phyloP scores from a whole-genome alignment of 2,113 vertebrate genomes.

The Neofelis nebulosa region DNA sequence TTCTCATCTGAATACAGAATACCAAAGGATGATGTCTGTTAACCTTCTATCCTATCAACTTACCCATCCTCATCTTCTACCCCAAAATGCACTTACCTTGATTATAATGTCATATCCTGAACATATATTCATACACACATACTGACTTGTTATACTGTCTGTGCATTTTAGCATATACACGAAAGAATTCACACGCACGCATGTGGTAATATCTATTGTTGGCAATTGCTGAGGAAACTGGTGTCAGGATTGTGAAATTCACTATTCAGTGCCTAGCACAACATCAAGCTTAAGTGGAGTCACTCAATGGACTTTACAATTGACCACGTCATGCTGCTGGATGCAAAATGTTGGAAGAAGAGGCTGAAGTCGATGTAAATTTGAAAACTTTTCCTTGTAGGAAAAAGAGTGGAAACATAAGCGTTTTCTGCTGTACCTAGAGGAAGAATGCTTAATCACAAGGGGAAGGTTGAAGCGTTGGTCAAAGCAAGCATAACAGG shows the following conservation, averaged over 20 bases:
- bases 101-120: neutral
- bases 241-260: neutral
- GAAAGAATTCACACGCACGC: neutral
- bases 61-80: neutral
- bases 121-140: neutral
- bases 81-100: neutral
- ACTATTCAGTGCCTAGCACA: neutral
- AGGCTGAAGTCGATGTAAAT: neutral
- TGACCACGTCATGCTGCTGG: neutral
- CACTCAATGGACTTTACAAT: neutral
- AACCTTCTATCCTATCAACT: neutral
- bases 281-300: neutral
- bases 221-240: neutral
- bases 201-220: neutral
- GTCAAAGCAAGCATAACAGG: neutral
- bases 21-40: neutral
- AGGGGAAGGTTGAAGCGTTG: neutral
- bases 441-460: constrained; percentile 35
- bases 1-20: neutral
- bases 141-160: neutral
- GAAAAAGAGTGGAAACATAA: constrained; percentile 6
- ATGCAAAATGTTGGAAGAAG: neutral
- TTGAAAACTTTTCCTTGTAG: neutral
- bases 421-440: neutral
- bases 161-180: neutral